Evolutionary conservation across 2,888 invertebrate genomes (phyloP), one percentile per base, ranked within the genome.

Genomic region (Andrena fulva): DNA sequence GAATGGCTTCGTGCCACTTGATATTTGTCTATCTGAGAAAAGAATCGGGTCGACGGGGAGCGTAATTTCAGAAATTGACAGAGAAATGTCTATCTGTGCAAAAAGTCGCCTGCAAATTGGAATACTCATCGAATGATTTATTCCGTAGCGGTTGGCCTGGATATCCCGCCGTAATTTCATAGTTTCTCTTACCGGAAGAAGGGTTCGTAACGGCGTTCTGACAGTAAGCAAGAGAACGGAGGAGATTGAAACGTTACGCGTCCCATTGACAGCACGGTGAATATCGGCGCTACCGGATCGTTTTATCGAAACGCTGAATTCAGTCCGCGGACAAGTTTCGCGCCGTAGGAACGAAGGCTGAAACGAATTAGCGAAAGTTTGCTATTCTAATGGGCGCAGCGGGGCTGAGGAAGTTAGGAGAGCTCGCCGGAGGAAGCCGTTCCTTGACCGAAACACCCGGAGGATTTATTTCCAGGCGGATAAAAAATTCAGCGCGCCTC

Each of bases 71-170:
- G 59, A 12, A 66, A 62, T 67, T 60, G 6, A 48, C 66, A 7
- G 52, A 67, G 72, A 50, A 60, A 60, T 59, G 50, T 59, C 59
- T 59, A 56, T 20, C 66, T 2, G 12, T 0, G 35, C 2, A 64
- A 79, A 66, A 79, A 76, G 7, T 59, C 8, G 64, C 42, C 10
- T 24, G 29, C n/a, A 27, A 50, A 75, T 75, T 50, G 69, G 16
- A 77, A 77, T 62, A 42, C 52, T 56, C 69, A 20, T 71, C 71
- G 70, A 76, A 77, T 56, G 68, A 62, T 70, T 79, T 67, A 67
- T 48, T 27, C 62, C 16, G n/a, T 31, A 71, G 62, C 64, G 35
- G 70, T 24, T 42, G 68, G 29, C 68, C 68, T 76, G 56, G 27
- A 70, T 78, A 54, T 62, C 50, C 31, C 20, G 20, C n/a, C 27